Evolutionary conservation across 2,113 vertebrate genomes (phyloP).

Genomic region (Paedocypris sp.): DNA sequence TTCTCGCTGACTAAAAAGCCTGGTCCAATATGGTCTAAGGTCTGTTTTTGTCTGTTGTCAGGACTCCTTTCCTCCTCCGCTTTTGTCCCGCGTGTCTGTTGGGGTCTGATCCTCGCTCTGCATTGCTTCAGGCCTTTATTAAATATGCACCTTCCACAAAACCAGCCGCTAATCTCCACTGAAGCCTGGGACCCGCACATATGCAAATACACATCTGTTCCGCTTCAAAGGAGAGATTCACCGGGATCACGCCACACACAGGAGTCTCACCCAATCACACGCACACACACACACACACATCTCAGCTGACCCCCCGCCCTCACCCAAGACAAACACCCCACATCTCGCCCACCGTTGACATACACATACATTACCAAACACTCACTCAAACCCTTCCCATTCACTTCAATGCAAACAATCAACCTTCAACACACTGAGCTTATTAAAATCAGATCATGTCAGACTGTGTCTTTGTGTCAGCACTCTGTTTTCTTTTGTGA

Average conservation of each 20-base stretch:
- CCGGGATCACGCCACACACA: conserved; percentile 73
- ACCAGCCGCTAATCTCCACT: conserved; percentile 86
- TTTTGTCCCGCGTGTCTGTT: conserved; percentile 75
- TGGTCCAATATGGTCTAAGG: conserved; percentile 67
- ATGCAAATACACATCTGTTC: conserved; percentile 99
- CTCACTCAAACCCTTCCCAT: no score
- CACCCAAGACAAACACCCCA: not conserved
- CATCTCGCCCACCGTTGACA: not conserved
- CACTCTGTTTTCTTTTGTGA: conserved; percentile 70
- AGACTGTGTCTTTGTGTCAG: conserved; percentile 77
- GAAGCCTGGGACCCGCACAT: conserved; percentile 91
- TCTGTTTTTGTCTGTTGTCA: conserved; percentile 72
- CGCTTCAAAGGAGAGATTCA: conserved; percentile 89
- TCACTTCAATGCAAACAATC: conserved; percentile 38
- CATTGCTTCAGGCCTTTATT: conserved; percentile 95
- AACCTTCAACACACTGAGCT: conserved; percentile 36
- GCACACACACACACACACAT: conserved; percentile 46
- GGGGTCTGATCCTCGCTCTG: conserved; percentile 63
- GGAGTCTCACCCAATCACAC: conserved; percentile 52
- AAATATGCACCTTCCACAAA: conserved; percentile 91
- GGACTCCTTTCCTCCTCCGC: conserved; percentile 69
- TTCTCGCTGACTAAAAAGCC: conserved; percentile 59
- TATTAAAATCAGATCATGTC: conserved; percentile 68
- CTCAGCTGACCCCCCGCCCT: conserved; percentile 18
- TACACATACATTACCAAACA: conserved; percentile 33